Conservation (phyloP, 2,888 invertebrate genomes). For the Spisula subtruncata region DNA sequence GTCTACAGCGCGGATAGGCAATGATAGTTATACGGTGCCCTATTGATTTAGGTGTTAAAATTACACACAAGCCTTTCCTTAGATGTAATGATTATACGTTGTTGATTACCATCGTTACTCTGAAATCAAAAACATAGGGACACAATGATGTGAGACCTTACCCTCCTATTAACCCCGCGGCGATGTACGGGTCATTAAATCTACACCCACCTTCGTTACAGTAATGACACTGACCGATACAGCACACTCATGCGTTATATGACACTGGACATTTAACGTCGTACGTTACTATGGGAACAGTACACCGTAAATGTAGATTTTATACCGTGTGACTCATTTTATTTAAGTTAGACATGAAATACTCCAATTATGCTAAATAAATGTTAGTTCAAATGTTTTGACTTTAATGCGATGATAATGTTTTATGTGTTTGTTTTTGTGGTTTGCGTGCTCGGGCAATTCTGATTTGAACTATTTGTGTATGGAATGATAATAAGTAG, state of each 20-base stretch:
- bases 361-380: conserved; percentile 20
- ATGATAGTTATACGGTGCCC: too few relatives aligned
- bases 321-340: conserved; percentile 48
- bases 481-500: too few relatives aligned
- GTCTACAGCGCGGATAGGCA: too few relatives aligned
- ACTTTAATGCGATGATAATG: conserved; percentile 3
- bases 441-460: not conserved
- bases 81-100: too few relatives aligned
- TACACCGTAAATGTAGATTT: conserved; percentile 42
- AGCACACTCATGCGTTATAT: conserved; percentile 49
- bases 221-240: conserved; percentile 47
- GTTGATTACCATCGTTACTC: too few relatives aligned
- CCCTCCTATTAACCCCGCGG: conserved; percentile 34
- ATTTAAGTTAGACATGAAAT: conserved; percentile 49
- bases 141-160: not conserved
- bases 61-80: too few relatives aligned
- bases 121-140: not conserved
- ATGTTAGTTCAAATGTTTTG: not conserved
- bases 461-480: not conserved
- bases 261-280: conserved; percentile 58
- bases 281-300: conserved; percentile 42
- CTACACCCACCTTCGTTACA: conserved; percentile 43
- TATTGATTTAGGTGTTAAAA: too few relatives aligned
- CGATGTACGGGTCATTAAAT: conserved; percentile 31
- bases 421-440: not conserved